Evolutionary conservation across 2,797 vertebrate species (phyloP), one percentile per base, ranked within the genome.

Genomic region (Fringilla coelebs): DNA sequence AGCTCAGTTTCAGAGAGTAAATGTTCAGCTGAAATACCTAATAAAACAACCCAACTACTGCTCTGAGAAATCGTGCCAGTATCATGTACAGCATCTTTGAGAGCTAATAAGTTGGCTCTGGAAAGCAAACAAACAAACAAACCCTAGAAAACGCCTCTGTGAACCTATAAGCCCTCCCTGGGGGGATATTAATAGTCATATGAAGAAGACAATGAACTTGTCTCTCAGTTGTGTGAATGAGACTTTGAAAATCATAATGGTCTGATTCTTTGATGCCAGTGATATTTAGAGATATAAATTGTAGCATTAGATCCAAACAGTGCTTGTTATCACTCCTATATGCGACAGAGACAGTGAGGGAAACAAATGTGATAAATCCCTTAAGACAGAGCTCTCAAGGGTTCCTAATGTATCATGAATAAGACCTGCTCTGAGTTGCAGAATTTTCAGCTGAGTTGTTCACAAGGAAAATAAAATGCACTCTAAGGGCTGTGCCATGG

Each of bases 1-100:
- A 94, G 60, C 55, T 92, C 43, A 61, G 80, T 93, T 93, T 93
- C 82, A 85, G 20, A 71, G 78, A 62, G 65, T 78, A 88, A 81
- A 86, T 61, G 57, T 85, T 94, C 79, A 70, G 46, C 63, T 90
- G 46, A 88, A 92, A 72, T 85, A 93, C 91, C 68, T 43, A 89
- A 86, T 87, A 63, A 90, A 92, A 41, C 7, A 72, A 60, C 48
- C 65, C 67, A 96, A 45, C 62, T 80, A 49, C 61, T 65, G 49
- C 43, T 92, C 65, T 93, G 84, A 94, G 89, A 92, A 90, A 85
- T 89, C 49, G 38, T 60, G 41, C 36, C 51, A n/a, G 43, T 55
- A 54, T 52, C 43, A 58, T 24, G 36, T 48, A 65, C 51, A 82
- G 28, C 20, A n/a, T 57, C 19, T 90, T 67, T 70, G 79, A 78